Percentiles rank a stretch among this genome's conserved stretches.
Conservation (phyloP, 1,140 invertebrate species). For the Meloidogyne chitwoodi region DNA sequence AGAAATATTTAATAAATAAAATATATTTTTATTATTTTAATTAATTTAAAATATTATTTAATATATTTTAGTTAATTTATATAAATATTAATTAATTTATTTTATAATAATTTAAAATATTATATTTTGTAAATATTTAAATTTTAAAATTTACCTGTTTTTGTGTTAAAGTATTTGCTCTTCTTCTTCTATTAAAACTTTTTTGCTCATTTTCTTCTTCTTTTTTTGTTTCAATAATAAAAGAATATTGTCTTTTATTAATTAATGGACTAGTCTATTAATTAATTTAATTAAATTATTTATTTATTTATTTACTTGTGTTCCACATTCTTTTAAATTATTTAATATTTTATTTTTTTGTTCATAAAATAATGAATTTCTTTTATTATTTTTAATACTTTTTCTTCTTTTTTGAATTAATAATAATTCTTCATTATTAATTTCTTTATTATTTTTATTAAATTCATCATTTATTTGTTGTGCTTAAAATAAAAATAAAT, state of each 20-base stretch:
- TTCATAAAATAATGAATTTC: neutral
- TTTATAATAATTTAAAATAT: too few species aligned
- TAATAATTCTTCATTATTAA: neutral
- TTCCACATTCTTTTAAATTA: neutral
- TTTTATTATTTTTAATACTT: neutral
- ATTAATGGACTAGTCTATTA: too few species aligned
- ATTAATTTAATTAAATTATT: too few species aligned
- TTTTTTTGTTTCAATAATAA: neutral
- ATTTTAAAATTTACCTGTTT: neutral
- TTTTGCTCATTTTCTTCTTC: neutral
- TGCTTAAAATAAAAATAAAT: neutral
- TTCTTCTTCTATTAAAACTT: neutral
- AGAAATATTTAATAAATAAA: neutral
- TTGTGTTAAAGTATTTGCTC: neutral
- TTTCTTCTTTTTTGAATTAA: neutral
- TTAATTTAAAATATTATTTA: too few species aligned
- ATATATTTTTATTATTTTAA: neutral
- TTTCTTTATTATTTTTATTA: neutral
- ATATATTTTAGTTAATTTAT: too few species aligned
- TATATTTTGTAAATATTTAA: too few species aligned
- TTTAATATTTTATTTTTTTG: neutral
- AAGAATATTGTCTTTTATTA: neutral
- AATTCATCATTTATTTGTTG: neutral
- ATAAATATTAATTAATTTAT: too few species aligned
- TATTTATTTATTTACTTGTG: neutral